phyloP scores from a whole-genome alignment of 2,113 vertebrate genomes.

The Calidris pugnax region DNA sequence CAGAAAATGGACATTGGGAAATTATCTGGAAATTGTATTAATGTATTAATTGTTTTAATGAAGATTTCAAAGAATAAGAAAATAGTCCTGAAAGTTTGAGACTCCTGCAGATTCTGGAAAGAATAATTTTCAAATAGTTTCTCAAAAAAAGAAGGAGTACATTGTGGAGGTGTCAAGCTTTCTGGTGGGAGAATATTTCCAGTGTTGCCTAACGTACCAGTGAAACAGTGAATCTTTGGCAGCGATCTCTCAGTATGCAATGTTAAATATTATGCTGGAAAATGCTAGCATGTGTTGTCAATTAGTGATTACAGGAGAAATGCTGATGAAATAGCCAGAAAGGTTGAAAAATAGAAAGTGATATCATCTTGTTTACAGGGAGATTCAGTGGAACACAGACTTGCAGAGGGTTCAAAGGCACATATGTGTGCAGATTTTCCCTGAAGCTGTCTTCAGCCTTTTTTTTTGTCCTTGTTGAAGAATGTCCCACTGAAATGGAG shows the following conservation, averaged over 20 bases:
- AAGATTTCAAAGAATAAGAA: background rate
- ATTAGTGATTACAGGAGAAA: conserved; percentile 43
- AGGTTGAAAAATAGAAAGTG: conserved; percentile 49
- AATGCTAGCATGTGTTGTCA: conserved; percentile 56
- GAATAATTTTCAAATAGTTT: background rate
- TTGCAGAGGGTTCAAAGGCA: background rate
- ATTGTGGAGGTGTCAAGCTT: background rate
- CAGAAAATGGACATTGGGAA: background rate
- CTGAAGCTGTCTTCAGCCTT: background rate
- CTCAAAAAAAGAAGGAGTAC: background rate
- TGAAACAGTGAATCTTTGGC: background rate
- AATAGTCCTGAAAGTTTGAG: background rate
- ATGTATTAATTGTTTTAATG: background rate
- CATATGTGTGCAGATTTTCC: background rate
- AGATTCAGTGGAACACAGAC: background rate
- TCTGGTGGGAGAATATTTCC: background rate
- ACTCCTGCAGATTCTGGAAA: background rate
- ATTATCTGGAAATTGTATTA: background rate
- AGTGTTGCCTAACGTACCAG: background rate
- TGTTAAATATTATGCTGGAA: conserved; percentile 36
- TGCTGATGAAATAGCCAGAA: conserved; percentile 44
- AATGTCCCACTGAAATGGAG: background rate
- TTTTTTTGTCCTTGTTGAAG: background rate
- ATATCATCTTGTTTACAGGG: conserved; percentile 64
- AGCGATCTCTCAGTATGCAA: background rate